Conservation (phyloP, 2,113 vertebrate species). For the Rattus rattus region DNA sequence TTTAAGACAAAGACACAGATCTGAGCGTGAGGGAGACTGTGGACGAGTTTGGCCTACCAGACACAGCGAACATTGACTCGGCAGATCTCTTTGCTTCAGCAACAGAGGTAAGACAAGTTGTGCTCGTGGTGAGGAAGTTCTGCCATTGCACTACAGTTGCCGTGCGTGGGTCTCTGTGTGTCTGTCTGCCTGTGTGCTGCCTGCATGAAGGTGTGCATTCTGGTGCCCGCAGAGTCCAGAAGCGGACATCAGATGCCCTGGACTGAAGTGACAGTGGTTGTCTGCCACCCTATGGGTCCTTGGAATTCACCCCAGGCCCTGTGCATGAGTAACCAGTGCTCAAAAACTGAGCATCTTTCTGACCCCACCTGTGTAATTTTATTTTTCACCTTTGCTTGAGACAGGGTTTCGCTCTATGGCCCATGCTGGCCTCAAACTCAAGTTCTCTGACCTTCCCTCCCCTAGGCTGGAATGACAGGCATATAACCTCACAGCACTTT, state of each 20-base stretch:
- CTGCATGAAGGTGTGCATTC: background rate
- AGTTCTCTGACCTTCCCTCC: background rate
- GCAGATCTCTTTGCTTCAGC: constrained; percentile 95
- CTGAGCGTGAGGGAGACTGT: constrained; percentile 86
- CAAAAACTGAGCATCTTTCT: background rate
- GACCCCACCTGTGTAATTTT: background rate
- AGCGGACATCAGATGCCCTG: background rate
- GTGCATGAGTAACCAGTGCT: background rate
- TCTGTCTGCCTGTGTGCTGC: background rate
- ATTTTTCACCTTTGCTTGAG: background rate
- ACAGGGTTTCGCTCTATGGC: too few species aligned
- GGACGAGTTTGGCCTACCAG: constrained; percentile 90
- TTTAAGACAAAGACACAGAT: constrained; percentile 91
- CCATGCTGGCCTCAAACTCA: too few species aligned
- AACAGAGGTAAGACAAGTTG: constrained; percentile 90
- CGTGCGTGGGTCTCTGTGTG: background rate
- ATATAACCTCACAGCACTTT: background rate
- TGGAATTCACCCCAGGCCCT: background rate
- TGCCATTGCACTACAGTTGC: background rate
- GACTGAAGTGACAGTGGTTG: background rate
- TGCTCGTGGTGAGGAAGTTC: background rate
- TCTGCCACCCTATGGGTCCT: background rate
- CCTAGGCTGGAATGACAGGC: background rate
- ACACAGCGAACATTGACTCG: constrained; percentile 93
- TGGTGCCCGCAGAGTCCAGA: background rate